phyloP scores from a whole-genome alignment of 2,113 vertebrate genomes.

The Monopterus albus region DNA sequence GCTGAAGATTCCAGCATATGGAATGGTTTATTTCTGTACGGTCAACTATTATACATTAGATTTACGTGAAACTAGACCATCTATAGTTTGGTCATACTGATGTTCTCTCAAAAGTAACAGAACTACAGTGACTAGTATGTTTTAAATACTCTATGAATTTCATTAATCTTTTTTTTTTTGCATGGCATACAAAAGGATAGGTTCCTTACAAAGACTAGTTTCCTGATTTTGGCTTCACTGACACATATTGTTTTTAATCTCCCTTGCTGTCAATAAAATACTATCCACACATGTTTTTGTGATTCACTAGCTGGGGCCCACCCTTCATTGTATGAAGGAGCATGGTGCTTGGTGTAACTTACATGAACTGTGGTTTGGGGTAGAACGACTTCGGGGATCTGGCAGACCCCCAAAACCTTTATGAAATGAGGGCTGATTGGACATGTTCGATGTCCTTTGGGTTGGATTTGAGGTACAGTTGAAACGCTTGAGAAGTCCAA shows the following conservation, averaged over 20 bases:
- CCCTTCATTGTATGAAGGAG: no score
- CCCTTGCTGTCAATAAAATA: constrained; percentile 10
- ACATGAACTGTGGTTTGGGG: no score
- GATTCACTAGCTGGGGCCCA: no score
- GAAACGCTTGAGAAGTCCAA: no score
- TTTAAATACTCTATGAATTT: constrained; percentile 5
- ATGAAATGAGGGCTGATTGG: no score
- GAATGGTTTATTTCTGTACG: constrained; percentile 8
- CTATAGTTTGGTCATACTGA: background rate
- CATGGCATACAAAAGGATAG: constrained; percentile 27
- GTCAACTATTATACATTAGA: constrained; percentile 9
- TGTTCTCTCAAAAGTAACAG: constrained; percentile 1
- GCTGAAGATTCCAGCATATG: constrained; percentile 22
- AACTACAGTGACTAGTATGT: background rate
- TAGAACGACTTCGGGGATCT: no score
- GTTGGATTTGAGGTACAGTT: no score
- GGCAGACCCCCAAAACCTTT: no score
- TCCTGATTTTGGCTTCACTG: background rate
- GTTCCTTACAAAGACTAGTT: background rate
- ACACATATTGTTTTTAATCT: background rate
- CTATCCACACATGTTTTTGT: background rate
- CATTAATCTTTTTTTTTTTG: background rate
- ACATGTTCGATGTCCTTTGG: no score
- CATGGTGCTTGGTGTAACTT: no score
- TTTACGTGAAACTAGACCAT: background rate